Conservation (phyloP, 2,888 invertebrate species). For the Masnerella sp. region DNA sequence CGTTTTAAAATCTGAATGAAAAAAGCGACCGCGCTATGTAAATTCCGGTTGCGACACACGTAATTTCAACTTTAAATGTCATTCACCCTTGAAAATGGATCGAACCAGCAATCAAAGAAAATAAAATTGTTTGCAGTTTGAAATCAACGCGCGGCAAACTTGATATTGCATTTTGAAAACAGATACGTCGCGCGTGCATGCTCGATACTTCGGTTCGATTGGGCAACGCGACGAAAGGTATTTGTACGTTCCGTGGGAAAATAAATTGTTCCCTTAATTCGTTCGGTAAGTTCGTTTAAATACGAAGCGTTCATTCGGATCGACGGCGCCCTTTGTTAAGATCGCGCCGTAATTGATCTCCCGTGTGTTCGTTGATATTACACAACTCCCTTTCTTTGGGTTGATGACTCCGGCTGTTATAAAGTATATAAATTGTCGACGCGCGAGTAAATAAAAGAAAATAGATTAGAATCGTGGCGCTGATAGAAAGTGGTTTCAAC, state of each 20-base stretch:
- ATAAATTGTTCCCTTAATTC: conserved; percentile 9
- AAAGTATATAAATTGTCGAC: conserved; percentile 22
- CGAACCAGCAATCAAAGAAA: too few species aligned
- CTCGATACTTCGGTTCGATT: neutral
- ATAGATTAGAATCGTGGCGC: conserved; percentile 16
- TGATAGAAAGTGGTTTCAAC: neutral
- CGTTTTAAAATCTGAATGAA: too few species aligned
- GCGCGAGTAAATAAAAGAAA: conserved; percentile 20
- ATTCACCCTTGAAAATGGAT: too few species aligned
- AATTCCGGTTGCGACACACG: too few species aligned
- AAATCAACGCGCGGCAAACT: neutral
- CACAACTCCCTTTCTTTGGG: conserved; percentile 11
- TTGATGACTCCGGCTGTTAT: conserved; percentile 23
- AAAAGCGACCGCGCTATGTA: too few species aligned
- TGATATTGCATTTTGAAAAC: neutral
- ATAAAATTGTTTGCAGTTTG: too few species aligned
- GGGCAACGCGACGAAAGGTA: neutral
- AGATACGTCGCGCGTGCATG: neutral
- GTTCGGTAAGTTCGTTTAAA: conserved; percentile 1
- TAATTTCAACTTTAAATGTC: too few species aligned
- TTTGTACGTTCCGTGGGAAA: neutral
- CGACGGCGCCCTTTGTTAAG: neutral
- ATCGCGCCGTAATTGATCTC: conserved; percentile 21
- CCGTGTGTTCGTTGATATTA: conserved; percentile 27
- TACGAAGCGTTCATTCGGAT: conserved; percentile 14